These are phyloP conservation scores for Myotis vivesi DNA, from an alignment of 2,797 vertebrate genomes.

Conservation along the genomic window DNA sequence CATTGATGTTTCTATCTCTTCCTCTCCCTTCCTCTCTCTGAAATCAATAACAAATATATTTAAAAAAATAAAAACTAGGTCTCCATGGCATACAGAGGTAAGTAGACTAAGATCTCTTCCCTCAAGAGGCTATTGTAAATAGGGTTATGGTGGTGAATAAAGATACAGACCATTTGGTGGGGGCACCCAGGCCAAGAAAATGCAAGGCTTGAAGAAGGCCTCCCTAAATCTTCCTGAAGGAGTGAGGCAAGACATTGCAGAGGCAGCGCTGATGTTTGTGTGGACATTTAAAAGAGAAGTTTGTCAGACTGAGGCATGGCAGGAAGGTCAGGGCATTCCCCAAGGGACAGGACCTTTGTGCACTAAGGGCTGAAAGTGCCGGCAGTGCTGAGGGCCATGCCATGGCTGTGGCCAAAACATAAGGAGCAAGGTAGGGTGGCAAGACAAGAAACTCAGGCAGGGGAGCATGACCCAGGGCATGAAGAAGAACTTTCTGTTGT, in stretches of 20 bases:
- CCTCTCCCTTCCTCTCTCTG: no score
- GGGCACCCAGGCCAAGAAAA: not conserved
- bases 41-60: no score
- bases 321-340: not conserved
- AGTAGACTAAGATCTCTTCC: constrained; percentile 8
- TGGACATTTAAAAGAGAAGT: not conserved
- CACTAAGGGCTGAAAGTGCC: not conserved
- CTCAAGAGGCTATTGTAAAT: no score
- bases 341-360: not conserved
- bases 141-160: no score
- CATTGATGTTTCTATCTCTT: no score
- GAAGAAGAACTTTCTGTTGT: not conserved
- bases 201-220: not conserved
- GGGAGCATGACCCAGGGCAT: not conserved
- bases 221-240: not conserved
- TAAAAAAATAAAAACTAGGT: constrained; percentile 10
- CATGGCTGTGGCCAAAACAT: not conserved
- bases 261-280: not conserved
- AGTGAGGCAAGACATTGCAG: not conserved
- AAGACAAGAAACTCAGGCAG: not conserved
- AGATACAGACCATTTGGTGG: no score
- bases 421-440: not conserved
- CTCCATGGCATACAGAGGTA: not conserved
- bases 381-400: not conserved
- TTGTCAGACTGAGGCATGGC: not conserved